These are phyloP conservation scores for Rhinoraja longicauda DNA, from an alignment of 2,797 vertebrate genomes.

Conservation along the genomic window DNA sequence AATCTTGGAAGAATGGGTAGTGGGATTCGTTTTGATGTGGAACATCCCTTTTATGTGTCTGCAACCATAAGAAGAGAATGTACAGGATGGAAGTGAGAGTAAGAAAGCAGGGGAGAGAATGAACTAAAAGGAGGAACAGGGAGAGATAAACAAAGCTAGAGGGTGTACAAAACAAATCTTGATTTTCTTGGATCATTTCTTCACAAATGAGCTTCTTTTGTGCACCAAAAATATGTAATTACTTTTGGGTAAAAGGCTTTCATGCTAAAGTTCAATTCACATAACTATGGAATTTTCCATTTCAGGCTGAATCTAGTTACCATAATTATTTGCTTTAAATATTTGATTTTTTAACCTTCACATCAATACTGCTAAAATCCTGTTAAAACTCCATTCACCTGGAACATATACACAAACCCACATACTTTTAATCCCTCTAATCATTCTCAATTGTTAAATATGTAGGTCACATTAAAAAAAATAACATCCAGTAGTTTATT, in stretches of 20 bases:
- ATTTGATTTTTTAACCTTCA: neutral
- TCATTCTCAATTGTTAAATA: constrained; percentile 4
- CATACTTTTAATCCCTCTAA: constrained; percentile 16
- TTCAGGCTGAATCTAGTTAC: constrained; percentile 1
- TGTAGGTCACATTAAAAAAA: constrained; percentile 30
- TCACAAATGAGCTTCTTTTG: constrained; percentile 4
- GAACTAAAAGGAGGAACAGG: neutral
- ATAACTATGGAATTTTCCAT: constrained; percentile 5
- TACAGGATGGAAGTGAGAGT: neutral
- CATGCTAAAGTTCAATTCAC: neutral
- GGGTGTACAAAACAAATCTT: neutral
- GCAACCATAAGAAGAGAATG: neutral
- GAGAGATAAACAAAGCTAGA: neutral
- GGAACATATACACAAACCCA: neutral
- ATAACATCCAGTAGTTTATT: constrained; percentile 26
- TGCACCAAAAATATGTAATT: neutral
- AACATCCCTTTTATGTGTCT: too few species aligned
- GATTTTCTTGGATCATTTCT: neutral
- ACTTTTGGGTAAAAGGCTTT: neutral
- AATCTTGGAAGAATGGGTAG: neutral
- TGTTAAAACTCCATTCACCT: constrained; percentile 11
- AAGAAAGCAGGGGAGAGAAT: neutral
- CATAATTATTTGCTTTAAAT: constrained; percentile 15
- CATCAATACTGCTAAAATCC: neutral
- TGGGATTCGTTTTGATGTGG: neutral